Base-by-base conservation (phyloP, 37 sponge, comb jelly and placozoan genomes). In the Hexactinellida sp. region DNA sequence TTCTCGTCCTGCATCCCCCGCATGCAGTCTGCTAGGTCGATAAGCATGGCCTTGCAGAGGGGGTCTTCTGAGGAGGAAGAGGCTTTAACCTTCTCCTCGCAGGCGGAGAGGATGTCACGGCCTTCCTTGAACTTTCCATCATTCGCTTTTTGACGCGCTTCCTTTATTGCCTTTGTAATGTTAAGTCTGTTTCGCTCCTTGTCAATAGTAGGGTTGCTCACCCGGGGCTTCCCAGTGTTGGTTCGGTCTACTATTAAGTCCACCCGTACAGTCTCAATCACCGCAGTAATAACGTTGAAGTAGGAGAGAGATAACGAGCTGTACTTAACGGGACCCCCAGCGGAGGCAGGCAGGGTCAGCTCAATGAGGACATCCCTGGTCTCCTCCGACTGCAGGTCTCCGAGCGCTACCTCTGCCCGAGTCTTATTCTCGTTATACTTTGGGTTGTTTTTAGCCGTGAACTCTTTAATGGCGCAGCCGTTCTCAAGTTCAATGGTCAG, bases 351-450 rank as follows among this genome's bases (percentile, higher is more conserved):
- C 9, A 93, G 89, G 10, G 82, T 84, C 38, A 95, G n/a, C 82
- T 91, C 89, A 38, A 95, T 16, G 25, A 95, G 86, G 37, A 95
- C 89, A 38, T 95, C 95, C 38, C 93, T 85, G 47, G 85, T 89
- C 86, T 95, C 95, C 82, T 95, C 95, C 1, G 95, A 95, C 87
- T 95, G 95, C 24, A 95, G 38, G 83, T 95, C 95, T 36, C 95
- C 95, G 85, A 95, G 38, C 5, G 88, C 30, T 9, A 94, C 86
- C 37, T 89, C 90, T 91, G 92, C 85, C 36, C 84, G 54, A 36
- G 38, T 90, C 37, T 89, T 87, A 37, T 54, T 82, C 34, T 85
- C 84, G 32, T 63, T 86, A 89, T 89, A 90, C 30, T 89, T 89
- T 36, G 88, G 83, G 0, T 84, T 37, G 16, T 89, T 88, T 55